Conservation (phyloP, 2,113 vertebrate species). For the Monarcha castaneiventris region DNA sequence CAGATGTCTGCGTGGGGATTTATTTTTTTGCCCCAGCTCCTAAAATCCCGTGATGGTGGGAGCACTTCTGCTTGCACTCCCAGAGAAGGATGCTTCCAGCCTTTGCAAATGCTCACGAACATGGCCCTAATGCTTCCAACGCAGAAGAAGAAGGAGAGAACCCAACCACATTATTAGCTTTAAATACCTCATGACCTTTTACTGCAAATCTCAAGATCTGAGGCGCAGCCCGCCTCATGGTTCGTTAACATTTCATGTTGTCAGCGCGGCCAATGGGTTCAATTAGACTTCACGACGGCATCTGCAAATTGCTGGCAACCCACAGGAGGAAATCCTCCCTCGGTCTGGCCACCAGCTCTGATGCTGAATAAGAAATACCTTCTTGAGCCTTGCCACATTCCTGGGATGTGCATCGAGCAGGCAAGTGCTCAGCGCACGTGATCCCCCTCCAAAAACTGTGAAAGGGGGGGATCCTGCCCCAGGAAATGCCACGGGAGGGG, state of each 20-base stretch:
- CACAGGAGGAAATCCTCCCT: slow-evolving; percentile 43
- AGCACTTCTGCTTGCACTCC: not conserved
- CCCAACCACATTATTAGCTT: slow-evolving; percentile 50
- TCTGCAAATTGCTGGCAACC: slow-evolving; percentile 57
- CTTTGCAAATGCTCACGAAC: not conserved
- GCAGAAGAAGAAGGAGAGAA: slow-evolving; percentile 38
- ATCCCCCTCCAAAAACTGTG: rapidly evolving
- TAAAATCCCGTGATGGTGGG: not conserved
- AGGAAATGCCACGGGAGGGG: rapidly evolving
- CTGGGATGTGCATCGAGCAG: rapidly evolving
- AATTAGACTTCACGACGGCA: slow-evolving; percentile 26
- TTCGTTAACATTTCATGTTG: slow-evolving; percentile 65
- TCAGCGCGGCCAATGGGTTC: slow-evolving; percentile 29
- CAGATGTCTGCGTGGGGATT: not conserved
- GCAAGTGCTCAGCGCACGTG: not conserved
- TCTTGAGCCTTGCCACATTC: not conserved
- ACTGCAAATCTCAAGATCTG: slow-evolving; percentile 54
- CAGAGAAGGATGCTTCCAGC: not conserved
- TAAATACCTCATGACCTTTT: slow-evolving; percentile 68
- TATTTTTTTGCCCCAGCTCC: not conserved
- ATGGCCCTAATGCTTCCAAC: not conserved
- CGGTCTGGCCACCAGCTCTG: not conserved
- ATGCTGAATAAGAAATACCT: not conserved
- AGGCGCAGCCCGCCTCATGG: not conserved
- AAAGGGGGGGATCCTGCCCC: not conserved